A percentile compares a stretch with the other conserved stretches of the same genome.
Evolutionary conservation across 2,113 vertebrate genomes (phyloP).

Genomic region (Oenanthe oenanthe): DNA sequence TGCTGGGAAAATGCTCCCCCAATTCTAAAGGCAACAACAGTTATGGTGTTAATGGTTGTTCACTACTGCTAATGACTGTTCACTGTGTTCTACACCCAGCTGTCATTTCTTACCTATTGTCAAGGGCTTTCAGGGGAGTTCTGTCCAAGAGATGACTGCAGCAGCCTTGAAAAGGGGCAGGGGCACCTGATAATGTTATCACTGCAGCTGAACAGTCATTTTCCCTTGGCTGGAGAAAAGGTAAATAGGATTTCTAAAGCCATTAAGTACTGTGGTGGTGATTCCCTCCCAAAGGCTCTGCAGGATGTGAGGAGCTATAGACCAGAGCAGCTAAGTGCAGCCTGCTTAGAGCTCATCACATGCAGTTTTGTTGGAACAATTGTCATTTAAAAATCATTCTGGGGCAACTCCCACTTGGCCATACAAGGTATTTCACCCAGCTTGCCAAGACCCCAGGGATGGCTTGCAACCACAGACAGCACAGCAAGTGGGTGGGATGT

Average conservation of each 20-base stretch:
- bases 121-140: neutral
- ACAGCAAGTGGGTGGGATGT: neutral
- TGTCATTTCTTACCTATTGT: neutral
- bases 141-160: neutral
- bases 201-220: neutral
- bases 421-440: neutral
- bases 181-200: neutral
- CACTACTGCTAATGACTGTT: neutral
- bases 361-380: neutral
- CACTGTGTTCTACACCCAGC: neutral
- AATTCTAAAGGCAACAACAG: neutral
- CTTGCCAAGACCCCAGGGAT: neutral
- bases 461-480: neutral
- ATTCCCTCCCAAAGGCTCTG: neutral
- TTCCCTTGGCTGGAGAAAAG: neutral
- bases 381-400: neutral
- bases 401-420: neutral
- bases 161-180: neutral
- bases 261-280: neutral
- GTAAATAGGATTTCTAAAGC: neutral
- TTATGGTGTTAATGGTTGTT: neutral
- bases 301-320: neutral
- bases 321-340: neutral
- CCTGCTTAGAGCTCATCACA: neutral
- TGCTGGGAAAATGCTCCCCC: neutral